Base-by-base conservation (phyloP, 2,797 vertebrate genomes). In the Hyperoplus immaculatus region DNA sequence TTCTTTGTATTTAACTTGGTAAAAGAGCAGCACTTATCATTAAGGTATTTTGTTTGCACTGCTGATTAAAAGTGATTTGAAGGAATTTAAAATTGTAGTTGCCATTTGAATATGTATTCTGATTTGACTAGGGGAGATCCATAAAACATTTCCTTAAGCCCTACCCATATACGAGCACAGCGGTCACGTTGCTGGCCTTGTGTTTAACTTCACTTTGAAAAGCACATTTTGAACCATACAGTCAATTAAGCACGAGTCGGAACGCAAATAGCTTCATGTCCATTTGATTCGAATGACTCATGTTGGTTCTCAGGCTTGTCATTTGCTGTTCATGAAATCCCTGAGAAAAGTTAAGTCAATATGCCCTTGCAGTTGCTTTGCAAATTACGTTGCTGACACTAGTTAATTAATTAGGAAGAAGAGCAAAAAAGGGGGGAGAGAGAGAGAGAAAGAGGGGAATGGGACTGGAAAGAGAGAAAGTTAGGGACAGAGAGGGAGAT, bases 231-330 rank as follows among this genome's bases (percentile, higher is more conserved):
- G 62, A 41, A 43, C 39, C 15, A 16, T 69, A 76, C 83, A 80
- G 80, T 77, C 81, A 58, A 89, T 92, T 91, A 76, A 85, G 51
- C 83, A 84, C 54, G 47, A 81, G 57, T 43, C 78, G 85, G 65
- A 89, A 77, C 45, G 2, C 58, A 87, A 88, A 89, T 72, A 83
- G 66, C 72, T 78, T 47, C 16, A 59, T 2, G 2, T 47, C 64
- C 29, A 69, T 66, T 67, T 79, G 15, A 61, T 81, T 81, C 56
- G n/a, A 75, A 74, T 87, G 77, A 79, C 59, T 83, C 81, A 78
- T 59, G 18, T 38, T 47, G 53, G 83, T 84, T 92, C 78, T 80
- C 83, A 84, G 69, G 80, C 84, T 68, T 51, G 80, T 83, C 72
- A 50, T 57, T 57, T 36, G 39, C 18, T 36, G 65, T 12, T 50